Conservation (phyloP, 2,797 vertebrate species). For the Coregonus sp. region DNA sequence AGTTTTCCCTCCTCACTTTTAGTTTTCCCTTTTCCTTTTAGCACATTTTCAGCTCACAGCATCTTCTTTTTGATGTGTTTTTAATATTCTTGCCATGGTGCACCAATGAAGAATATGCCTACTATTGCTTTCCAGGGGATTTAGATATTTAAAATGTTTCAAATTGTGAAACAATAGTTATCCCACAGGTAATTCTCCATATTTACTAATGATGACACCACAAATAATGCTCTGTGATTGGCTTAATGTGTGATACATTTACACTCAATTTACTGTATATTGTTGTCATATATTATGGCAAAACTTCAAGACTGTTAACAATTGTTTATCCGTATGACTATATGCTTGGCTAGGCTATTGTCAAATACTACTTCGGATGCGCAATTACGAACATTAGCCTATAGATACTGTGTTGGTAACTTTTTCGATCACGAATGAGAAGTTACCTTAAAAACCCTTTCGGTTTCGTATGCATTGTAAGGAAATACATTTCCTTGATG, state of each 20-base stretch:
- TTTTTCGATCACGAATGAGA: neutral
- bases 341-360: neutral
- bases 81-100: neutral
- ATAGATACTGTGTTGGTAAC: neutral
- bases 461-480: slow-evolving; percentile 64
- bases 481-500: slow-evolving; percentile 25
- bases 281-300: neutral
- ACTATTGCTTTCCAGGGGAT: neutral
- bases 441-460: slow-evolving; percentile 47
- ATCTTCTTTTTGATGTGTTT: neutral
- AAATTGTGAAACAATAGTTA: too few species aligned
- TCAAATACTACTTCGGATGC: neutral
- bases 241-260: slow-evolving; percentile 1
- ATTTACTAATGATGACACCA: slow-evolving; percentile 55
- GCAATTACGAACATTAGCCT: neutral
- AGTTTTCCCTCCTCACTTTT: neutral
- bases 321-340: neutral
- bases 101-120: neutral
- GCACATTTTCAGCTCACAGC: neutral
- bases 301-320: neutral
- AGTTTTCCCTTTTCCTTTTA: neutral
- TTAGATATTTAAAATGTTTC: neutral
- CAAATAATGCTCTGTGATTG: slow-evolving; percentile 40
- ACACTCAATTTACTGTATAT: neutral
- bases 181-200: slow-evolving; percentile 21